Percentiles rank a stretch among this genome's conserved stretches.
Evolutionary conservation across 2,797 vertebrate species (phyloP).

Genomic region (Cheirogaleus major): DNA sequence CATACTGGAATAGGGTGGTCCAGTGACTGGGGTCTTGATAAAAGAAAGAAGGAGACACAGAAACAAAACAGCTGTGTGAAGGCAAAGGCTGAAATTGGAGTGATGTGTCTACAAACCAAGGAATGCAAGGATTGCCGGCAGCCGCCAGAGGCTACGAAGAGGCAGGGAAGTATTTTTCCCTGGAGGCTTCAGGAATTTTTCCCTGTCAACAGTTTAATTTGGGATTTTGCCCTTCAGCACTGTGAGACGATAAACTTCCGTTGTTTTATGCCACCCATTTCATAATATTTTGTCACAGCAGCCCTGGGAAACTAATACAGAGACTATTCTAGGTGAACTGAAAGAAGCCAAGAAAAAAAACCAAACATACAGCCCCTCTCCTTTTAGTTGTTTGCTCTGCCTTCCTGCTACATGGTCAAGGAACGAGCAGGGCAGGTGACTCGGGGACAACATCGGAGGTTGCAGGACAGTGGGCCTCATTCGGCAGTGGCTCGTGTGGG

Average conservation of each 20-base stretch:
- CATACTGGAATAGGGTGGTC: background rate
- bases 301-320: background rate
- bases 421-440: background rate
- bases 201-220: background rate
- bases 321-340: background rate
- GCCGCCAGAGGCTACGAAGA: background rate
- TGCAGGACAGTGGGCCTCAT: background rate
- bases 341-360: background rate
- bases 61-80: background rate
- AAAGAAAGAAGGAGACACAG: background rate
- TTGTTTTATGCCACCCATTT: background rate
- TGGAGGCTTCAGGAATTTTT: background rate
- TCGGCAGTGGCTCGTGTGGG: background rate
- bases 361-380: background rate
- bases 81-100: background rate
- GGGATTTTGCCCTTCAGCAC: background rate
- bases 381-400: background rate
- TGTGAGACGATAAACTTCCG: background rate
- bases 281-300: background rate
- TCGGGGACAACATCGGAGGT: background rate
- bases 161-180: background rate
- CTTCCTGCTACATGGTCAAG: background rate
- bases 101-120: background rate
- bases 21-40: too few species aligned
- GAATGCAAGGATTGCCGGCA: background rate